Evolutionary conservation across 2,113 vertebrate species (phyloP).

Genomic region (Anseranas semipalmata): DNA sequence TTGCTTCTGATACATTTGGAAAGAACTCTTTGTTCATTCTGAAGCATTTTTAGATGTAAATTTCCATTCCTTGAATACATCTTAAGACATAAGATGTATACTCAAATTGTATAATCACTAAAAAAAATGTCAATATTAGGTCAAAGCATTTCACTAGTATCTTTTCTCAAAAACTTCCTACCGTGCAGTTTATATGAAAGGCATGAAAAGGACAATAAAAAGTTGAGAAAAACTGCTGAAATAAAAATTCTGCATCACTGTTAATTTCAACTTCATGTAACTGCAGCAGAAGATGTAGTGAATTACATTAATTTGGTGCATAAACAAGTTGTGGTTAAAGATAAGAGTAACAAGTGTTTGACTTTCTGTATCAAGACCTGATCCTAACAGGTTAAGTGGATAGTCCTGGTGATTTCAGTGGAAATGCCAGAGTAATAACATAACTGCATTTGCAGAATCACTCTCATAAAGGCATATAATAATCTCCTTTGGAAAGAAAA

Average conservation of each 20-base stretch:
- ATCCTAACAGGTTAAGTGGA: background rate
- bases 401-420: background rate
- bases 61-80: background rate
- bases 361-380: background rate
- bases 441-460: background rate
- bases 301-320: background rate
- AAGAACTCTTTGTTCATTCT: background rate
- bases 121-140: background rate
- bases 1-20: background rate
- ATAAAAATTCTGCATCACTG: background rate
- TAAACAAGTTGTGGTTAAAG: background rate
- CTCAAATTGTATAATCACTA: background rate
- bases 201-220: background rate
- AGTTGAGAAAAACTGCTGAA: background rate
- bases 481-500: constrained; percentile 61
- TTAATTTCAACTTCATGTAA: background rate
- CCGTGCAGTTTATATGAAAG: background rate
- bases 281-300: background rate
- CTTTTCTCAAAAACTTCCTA: background rate
- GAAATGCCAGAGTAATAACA: constrained; percentile 19
- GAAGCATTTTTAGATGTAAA: background rate
- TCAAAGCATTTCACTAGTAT: background rate
- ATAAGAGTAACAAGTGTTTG: background rate
- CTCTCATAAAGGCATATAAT: constrained; percentile 41
- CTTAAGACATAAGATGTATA: background rate